These are phyloP conservation scores for Amphibalanus amphitrite DNA, from an alignment of 1,140 invertebrate genomes.

Conservation along the genomic window DNA sequence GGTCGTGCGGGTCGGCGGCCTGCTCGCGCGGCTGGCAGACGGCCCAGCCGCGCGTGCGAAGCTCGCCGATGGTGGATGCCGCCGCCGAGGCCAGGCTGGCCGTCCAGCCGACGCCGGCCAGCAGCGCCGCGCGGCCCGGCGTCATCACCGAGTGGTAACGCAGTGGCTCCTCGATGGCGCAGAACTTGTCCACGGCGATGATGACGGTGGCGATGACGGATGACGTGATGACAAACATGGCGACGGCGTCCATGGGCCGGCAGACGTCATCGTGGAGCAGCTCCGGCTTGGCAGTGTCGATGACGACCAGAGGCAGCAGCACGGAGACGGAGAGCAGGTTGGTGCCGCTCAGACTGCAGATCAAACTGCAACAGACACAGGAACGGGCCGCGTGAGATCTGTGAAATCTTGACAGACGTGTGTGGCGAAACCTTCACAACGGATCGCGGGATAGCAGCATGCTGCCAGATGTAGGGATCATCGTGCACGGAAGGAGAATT, in stretches of 20 bases:
- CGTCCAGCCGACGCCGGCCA: constrained; percentile 47
- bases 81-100: constrained; percentile 33
- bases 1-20: no score
- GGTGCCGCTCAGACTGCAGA: constrained; percentile 45
- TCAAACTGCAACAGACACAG: constrained; percentile 36
- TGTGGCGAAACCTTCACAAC: no score
- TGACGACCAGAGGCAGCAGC: constrained; percentile 38
- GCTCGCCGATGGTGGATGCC: constrained; percentile 29
- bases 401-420: no score
- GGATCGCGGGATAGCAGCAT: no score
- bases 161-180: constrained; percentile 66
- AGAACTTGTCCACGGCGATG: constrained; percentile 69
- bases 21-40: no score
- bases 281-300: constrained; percentile 25
- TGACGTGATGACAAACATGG: constrained; percentile 34
- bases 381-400: constrained; percentile 10
- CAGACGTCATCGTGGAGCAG: constrained; percentile 23
- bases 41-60: constrained; percentile 22
- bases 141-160: constrained; percentile 59
- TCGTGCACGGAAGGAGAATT: no score
- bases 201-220: constrained; percentile 53
- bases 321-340: constrained; percentile 43
- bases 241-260: constrained; percentile 31
- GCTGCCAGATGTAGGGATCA: no score
- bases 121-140: constrained; percentile 44